These are phyloP conservation scores for Todiramphus chloris DNA, from an alignment of 2,113 vertebrate genomes.

Conservation along the genomic window DNA sequence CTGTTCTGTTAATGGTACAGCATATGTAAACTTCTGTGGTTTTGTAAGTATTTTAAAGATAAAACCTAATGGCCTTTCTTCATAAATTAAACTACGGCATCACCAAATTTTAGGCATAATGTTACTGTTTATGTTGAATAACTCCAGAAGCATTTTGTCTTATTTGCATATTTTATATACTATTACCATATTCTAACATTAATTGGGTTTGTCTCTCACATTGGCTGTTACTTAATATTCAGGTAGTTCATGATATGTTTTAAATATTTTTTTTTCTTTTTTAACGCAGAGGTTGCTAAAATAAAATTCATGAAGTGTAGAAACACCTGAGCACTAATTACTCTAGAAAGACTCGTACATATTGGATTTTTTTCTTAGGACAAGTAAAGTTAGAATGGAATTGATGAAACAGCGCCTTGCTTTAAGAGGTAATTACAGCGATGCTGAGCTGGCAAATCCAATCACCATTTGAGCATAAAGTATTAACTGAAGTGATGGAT, in stretches of 20 bases:
- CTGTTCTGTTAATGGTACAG: neutral
- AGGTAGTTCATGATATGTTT: neutral
- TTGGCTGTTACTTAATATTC: neutral
- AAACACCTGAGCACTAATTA: neutral
- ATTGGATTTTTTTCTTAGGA: neutral
- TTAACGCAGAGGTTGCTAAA: neutral
- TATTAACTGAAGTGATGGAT: conserved; percentile 45
- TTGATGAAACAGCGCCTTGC: conserved; percentile 10
- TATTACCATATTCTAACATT: neutral
- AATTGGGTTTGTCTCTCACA: neutral
- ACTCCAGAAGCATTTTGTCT: neutral
- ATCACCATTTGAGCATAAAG: conserved; percentile 19
- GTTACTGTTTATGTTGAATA: neutral
- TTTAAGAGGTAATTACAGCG: conserved; percentile 38
- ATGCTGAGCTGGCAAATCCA: conserved; percentile 35
- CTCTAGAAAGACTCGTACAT: neutral
- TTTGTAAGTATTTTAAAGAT: neutral
- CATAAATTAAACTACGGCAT: neutral
- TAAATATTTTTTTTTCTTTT: neutral
- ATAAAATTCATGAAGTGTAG: neutral
- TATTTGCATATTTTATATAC: neutral
- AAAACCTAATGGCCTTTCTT: neutral
- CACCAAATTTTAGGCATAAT: neutral
- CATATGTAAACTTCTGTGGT: neutral
- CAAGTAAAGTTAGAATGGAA: conserved; percentile 11